These are phyloP conservation scores for Mohoua ochrocephala DNA, from an alignment of 2,113 vertebrate species.

Conservation along the genomic window DNA sequence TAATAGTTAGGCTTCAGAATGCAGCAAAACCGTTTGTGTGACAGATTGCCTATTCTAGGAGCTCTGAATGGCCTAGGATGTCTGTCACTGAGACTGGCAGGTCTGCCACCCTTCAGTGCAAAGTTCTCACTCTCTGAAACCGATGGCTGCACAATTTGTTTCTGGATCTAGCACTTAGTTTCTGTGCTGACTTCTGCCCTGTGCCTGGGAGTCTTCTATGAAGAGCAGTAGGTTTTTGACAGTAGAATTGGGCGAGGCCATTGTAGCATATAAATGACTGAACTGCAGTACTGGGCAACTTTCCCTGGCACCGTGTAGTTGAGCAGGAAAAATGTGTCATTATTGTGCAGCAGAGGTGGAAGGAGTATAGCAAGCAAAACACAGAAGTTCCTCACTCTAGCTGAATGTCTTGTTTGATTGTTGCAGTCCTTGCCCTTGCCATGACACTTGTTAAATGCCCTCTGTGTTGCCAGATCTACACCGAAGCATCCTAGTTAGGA, in stretches of 20 bases:
- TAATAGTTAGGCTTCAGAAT: background rate
- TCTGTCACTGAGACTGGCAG: background rate
- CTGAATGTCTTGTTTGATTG: background rate
- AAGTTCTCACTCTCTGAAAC: background rate
- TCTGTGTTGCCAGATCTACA: background rate
- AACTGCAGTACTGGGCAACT: background rate
- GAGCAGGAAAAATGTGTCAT: background rate
- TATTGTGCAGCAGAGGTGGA: background rate
- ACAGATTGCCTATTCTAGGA: background rate
- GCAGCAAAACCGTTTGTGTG: background rate
- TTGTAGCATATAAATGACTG: background rate
- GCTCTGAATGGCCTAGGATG: background rate
- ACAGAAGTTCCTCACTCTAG: background rate
- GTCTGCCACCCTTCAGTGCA: background rate
- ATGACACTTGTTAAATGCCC: background rate
- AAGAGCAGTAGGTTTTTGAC: background rate
- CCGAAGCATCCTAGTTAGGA: background rate
- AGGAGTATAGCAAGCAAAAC: background rate
- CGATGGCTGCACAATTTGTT: background rate
- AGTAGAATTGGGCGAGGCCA: background rate
- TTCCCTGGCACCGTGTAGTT: background rate
- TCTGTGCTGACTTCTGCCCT: background rate
- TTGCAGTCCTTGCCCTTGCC: background rate
- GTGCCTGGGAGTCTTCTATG: background rate
- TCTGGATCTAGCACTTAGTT: background rate